A percentile compares a stretch with the other conserved stretches of the same genome.
phyloP scores from a whole-genome alignment of 37 sponge, comb jelly and placozoan species.

The Oopsacas minuta region DNA sequence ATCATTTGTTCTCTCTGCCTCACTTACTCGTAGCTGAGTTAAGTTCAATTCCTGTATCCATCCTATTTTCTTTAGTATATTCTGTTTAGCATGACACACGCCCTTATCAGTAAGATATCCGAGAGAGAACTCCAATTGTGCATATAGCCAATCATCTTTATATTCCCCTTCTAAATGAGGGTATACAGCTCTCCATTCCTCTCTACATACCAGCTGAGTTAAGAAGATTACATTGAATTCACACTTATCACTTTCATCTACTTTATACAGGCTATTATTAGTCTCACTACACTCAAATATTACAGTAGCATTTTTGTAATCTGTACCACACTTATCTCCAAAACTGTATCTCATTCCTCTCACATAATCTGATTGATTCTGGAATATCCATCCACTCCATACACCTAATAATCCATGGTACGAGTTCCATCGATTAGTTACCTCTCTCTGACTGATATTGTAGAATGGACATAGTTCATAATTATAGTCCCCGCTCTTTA shows the following conservation, averaged over 20 bases:
- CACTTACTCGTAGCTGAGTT: neutral
- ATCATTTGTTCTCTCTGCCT: neutral
- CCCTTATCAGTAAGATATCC: neutral
- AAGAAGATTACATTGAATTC: neutral
- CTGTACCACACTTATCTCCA: neutral
- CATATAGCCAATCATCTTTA: neutral
- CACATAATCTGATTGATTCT: neutral
- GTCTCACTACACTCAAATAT: neutral
- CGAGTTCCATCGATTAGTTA: neutral
- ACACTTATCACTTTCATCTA: neutral
- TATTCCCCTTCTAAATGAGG: neutral
- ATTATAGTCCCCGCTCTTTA: neutral
- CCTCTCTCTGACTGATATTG: neutral
- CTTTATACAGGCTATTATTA: neutral
- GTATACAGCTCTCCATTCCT: neutral
- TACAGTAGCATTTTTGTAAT: neutral
- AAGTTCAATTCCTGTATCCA: conserved; percentile 2
- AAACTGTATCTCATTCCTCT: neutral
- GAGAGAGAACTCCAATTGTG: neutral
- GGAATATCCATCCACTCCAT: neutral
- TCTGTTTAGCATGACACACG: neutral
- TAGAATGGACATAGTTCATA: neutral
- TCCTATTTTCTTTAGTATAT: neutral
- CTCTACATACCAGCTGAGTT: neutral
- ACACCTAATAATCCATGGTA: conserved; percentile 5